phyloP scores from a whole-genome alignment of 1,140 invertebrate species.

The Metopolophium dirhodum region DNA sequence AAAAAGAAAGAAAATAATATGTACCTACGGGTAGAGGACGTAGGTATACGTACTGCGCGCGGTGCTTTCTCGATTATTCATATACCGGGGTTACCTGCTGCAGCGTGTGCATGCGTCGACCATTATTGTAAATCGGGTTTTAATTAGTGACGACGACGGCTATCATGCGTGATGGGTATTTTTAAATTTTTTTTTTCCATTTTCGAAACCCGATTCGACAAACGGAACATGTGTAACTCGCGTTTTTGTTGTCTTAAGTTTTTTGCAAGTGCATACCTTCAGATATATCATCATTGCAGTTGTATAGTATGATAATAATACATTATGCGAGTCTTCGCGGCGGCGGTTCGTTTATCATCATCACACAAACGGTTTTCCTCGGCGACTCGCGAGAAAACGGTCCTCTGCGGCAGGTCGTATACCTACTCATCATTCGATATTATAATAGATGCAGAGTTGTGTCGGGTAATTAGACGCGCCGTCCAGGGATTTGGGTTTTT shows the following conservation, averaged over 20 bases:
- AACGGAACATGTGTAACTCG: background rate
- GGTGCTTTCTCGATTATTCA: conserved; percentile 29
- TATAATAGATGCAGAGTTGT: background rate
- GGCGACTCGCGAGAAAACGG: background rate
- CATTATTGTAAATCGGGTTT: background rate
- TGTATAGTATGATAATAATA: background rate
- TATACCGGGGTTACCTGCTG: background rate
- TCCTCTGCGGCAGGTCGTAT: background rate
- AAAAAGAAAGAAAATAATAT: conserved; percentile 26
- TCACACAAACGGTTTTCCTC: background rate
- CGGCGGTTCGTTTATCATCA: background rate
- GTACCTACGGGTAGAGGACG: background rate
- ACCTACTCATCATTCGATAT: too few species aligned
- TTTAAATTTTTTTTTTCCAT: background rate
- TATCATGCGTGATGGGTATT: background rate
- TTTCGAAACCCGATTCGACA: background rate
- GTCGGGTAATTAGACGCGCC: too few species aligned
- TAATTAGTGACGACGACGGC: background rate
- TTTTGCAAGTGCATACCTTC: background rate
- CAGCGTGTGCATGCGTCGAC: background rate
- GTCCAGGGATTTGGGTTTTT: background rate
- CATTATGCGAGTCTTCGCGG: background rate
- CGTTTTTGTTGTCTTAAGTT: background rate
- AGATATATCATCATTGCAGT: background rate
- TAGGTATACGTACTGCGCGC: background rate